Conservation (phyloP, 2,888 invertebrate genomes). For the Sinhomidia bicolor region DNA sequence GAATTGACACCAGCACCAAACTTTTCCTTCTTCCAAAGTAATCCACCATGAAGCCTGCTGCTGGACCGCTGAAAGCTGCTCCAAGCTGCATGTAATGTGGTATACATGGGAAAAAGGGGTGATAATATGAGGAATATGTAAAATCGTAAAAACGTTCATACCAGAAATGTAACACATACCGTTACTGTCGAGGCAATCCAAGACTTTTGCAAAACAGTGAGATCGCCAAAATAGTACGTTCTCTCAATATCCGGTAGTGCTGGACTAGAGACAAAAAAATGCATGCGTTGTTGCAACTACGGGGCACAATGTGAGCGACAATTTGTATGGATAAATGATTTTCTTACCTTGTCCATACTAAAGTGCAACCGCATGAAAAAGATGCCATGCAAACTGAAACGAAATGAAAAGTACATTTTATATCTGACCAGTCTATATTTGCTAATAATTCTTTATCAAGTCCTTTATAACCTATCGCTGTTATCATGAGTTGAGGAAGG, state of each 20-base stretch:
- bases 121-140: not conserved
- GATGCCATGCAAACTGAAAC: conserved; percentile 67
- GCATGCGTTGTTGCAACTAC: not conserved
- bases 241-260: conserved; percentile 72
- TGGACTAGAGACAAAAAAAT: conserved; percentile 46
- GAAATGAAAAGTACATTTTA: not conserved
- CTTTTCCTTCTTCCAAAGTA: conserved; percentile 72
- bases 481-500: not conserved
- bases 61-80: conserved; percentile 74
- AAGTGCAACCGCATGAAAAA: conserved; percentile 68
- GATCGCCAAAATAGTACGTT: conserved; percentile 45
- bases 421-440: not conserved
- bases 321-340: not conserved
- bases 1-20: conserved; percentile 79
- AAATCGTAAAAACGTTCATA: not conserved
- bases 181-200: conserved; percentile 84
- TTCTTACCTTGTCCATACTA: conserved; percentile 73
- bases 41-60: conserved; percentile 73
- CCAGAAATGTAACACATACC: conserved; percentile 46
- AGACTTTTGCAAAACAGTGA: conserved; percentile 83
- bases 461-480: not conserved
- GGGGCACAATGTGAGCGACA: not conserved
- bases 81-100: conserved; percentile 66
- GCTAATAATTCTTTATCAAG: not conserved
- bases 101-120: not conserved